Evolutionary conservation across 2,113 vertebrate species (phyloP).

Genomic region (Columba livia): DNA sequence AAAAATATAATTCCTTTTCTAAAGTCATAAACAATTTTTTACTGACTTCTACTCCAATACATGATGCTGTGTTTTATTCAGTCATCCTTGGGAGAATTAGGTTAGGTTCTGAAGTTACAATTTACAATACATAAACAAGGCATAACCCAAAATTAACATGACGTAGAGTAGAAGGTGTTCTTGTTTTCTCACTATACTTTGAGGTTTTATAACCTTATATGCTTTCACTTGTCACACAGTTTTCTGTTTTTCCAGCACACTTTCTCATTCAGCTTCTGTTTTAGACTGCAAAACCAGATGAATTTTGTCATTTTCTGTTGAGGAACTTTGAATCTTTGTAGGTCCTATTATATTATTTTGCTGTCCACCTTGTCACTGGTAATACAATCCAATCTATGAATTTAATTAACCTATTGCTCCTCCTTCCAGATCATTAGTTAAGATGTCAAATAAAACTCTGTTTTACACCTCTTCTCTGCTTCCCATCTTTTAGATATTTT

Average conservation of each 20-base stretch:
- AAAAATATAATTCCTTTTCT: neutral
- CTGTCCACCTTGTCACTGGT: conserved; percentile 10
- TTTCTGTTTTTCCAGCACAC: neutral
- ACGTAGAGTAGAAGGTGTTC: neutral
- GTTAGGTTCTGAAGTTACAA: neutral
- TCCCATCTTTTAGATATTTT: neutral
- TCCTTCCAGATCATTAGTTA: conserved; percentile 54
- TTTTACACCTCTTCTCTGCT: neutral
- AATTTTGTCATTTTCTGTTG: conserved; percentile 4
- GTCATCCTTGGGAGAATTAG: neutral
- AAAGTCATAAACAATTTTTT: neutral
- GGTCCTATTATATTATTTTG: conserved; percentile 9
- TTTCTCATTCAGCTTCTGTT: neutral
- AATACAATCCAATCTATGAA: conserved; percentile 31
- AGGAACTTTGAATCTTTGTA: conserved; percentile 1
- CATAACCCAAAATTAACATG: neutral
- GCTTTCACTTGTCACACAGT: neutral
- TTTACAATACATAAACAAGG: neutral
- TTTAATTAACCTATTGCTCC: conserved; percentile 40
- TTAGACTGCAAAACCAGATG: neutral
- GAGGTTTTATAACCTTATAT: neutral
- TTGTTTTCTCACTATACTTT: neutral
- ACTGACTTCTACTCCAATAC: neutral
- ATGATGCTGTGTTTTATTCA: neutral
- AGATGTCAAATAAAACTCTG: conserved; percentile 30